Base-by-base conservation (phyloP, 2,797 vertebrate genomes). In the Galaxias olidus region DNA sequence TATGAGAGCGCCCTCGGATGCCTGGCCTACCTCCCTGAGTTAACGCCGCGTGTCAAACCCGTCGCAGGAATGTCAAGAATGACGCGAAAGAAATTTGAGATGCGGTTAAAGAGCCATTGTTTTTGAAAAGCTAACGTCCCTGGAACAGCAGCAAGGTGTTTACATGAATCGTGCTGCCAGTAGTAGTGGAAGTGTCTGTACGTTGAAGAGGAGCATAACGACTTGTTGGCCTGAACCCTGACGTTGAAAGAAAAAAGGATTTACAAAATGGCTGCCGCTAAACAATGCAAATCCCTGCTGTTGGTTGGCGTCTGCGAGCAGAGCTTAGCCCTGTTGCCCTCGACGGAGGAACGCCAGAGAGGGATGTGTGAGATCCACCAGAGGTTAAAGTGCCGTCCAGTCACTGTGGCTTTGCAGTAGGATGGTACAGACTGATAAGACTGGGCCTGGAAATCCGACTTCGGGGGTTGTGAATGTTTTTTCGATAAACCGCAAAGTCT, bases 1-100 rank as follows among this genome's bases (percentile, higher is more conserved):
- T 80, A 82, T 60, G 15, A 80, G 74, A 47, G 63, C 54, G 70
- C 30, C 75, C 68, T 74, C 71, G 70, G 62, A 72, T 61, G 52
- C 61, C 76, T 19, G 47, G n/a, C 17, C 50, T 19, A 19, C 66
- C 66, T 69, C 66, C 73, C 17, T 65, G 44, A 12, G 69, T 69
- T 15, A 78, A 76, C 63, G 12, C 61, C 51, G 68, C 68, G 40
- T 59, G 65, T 80, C 46, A 75, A 78, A 72, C 61, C 71, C 45
- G 40, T 53, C 13, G 41, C 54, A 54, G 65, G 59, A 76, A 80
- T 64, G 74, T 65, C 62, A 66, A 13, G 12, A 67, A 70, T 61
- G 12, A 50, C 52, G 65, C 62, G 1, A 59, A 46, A 40, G 72
- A n/a, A 1, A 49, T 76, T 58, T 59, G 49, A 68, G 44, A 64